A percentile compares a stretch with the other conserved stretches of the same genome.
These are phyloP conservation scores for Corythoichthys intestinalis DNA, from an alignment of 2,113 vertebrate genomes.

Conservation along the genomic window DNA sequence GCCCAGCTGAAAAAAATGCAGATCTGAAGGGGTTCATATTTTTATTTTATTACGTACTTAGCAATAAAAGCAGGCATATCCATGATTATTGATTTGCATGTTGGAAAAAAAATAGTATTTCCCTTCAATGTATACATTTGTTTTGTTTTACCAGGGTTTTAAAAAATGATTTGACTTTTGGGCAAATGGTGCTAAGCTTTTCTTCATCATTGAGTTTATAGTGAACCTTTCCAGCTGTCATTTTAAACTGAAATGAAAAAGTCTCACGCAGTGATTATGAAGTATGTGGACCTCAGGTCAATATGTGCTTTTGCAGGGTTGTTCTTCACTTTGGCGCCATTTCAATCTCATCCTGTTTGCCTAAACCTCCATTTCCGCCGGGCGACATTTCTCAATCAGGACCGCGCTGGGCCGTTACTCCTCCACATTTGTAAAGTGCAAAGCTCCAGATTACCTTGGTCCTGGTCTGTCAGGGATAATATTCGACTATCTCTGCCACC, in stretches of 20 bases:
- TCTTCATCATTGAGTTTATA: not conserved
- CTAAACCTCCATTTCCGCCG: not conserved
- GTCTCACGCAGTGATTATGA: not conserved
- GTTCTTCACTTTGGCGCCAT: not conserved
- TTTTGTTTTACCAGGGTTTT: not conserved
- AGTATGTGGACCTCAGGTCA: not conserved
- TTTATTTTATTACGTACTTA: too few relatives aligned
- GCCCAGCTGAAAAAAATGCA: too few relatives aligned
- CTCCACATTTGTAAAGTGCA: not conserved
- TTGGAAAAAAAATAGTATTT: too few relatives aligned
- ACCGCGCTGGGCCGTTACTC: not conserved
- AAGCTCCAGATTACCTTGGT: not conserved
- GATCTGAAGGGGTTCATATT: too few relatives aligned
- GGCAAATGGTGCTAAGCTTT: not conserved
- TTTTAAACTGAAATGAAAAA: not conserved
- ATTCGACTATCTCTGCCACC: not conserved
- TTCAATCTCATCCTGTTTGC: slow-evolving; percentile 3
- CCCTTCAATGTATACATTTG: too few relatives aligned
- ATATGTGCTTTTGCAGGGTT: not conserved
- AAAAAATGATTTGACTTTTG: not conserved
- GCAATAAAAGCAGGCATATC: too few relatives aligned
- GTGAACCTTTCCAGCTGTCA: not conserved
- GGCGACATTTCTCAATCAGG: not conserved
- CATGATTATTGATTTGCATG: too few relatives aligned
- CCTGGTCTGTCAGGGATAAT: not conserved